These are phyloP conservation scores for Eulemur coronatus DNA, from an alignment of 2,797 vertebrate genomes.

Conservation along the genomic window DNA sequence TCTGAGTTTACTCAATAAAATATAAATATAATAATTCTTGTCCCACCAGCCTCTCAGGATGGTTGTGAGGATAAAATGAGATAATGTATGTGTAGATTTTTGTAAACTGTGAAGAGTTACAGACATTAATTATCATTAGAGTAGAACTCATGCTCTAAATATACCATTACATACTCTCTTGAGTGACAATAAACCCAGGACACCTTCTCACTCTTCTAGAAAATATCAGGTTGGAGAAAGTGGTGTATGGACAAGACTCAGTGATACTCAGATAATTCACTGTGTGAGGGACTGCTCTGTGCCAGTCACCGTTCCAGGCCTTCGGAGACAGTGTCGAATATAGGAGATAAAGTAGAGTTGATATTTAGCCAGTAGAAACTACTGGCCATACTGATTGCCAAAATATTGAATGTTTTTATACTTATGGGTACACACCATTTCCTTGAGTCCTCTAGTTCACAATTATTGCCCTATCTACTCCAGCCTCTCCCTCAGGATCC, in stretches of 20 bases:
- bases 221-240: slow-evolving; percentile 5
- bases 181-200: background rate
- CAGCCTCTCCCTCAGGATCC: background rate
- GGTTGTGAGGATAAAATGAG: background rate
- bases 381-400: background rate
- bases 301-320: background rate
- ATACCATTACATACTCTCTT: background rate
- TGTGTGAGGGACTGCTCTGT: background rate
- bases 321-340: background rate
- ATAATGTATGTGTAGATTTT: background rate
- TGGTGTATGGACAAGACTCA: background rate
- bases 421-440: background rate
- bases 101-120: background rate
- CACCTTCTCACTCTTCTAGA: background rate
- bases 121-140: background rate
- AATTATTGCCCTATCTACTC: background rate
- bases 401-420: background rate
- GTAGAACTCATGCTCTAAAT: background rate
- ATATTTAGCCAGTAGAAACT: background rate
- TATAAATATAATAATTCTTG: background rate
- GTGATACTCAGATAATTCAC: background rate
- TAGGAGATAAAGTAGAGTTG: background rate
- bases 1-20: background rate
- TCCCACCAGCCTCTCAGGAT: background rate
- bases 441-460: background rate